These are phyloP conservation scores for Chaetodon trifascialis DNA, from an alignment of 2,113 vertebrate genomes.

Conservation along the genomic window DNA sequence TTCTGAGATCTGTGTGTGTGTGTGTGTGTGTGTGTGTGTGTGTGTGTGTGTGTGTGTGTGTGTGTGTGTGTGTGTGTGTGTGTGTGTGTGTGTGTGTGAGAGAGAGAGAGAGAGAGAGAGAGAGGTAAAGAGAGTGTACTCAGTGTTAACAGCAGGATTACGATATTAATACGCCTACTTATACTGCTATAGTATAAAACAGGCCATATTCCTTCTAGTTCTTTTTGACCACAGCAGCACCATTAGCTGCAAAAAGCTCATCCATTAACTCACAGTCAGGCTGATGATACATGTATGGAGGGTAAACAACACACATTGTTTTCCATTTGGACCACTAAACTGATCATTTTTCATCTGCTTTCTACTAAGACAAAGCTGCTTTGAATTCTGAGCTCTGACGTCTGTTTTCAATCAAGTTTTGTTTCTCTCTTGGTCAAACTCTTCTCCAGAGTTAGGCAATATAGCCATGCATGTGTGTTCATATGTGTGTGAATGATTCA, in stretches of 20 bases:
- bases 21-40: too few relatives aligned
- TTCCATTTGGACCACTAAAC: conserved; percentile 19
- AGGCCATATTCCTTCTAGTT: too few relatives aligned
- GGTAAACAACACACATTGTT: conserved; percentile 2
- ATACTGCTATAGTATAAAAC: too few relatives aligned
- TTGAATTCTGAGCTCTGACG: background rate
- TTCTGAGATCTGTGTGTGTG: too few relatives aligned
- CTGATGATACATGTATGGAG: background rate
- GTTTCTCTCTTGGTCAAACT: background rate
- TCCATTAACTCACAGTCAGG: background rate
- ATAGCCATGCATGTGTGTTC: background rate
- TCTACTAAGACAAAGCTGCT: conserved; percentile 2
- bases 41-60: too few relatives aligned
- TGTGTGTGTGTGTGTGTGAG: too few relatives aligned
- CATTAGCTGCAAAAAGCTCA: conserved; percentile 25
- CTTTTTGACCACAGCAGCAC: background rate
- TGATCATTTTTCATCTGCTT: background rate
- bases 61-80: too few relatives aligned
- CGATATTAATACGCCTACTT: background rate
- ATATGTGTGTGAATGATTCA: conserved; percentile 12
- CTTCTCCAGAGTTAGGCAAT: background rate
- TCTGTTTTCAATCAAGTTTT: conserved; percentile 34
- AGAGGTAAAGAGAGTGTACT: too few relatives aligned
- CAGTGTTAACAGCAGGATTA: background rate
- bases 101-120: too few relatives aligned